Evolutionary conservation across 2,888 invertebrate species (phyloP).

Genomic region (Cerceris ruficornis): DNA sequence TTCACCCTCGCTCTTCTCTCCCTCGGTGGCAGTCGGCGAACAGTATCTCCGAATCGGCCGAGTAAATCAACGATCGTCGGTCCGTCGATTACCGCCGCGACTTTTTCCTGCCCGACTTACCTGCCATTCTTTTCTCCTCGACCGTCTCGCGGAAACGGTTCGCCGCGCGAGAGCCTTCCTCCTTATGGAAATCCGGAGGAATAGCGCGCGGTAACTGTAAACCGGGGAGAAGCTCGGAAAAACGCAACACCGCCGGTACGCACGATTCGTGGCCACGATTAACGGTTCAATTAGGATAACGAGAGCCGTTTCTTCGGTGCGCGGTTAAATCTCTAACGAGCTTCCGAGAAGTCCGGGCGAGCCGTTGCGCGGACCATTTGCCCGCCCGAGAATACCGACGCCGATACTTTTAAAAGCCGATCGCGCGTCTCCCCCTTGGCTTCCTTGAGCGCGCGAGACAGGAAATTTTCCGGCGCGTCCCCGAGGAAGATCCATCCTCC

Average conservation of each 20-base stretch:
- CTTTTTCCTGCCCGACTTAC: slow-evolving; percentile 44
- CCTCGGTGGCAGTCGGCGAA: slow-evolving; percentile 48
- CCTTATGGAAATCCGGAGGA: slow-evolving; percentile 38
- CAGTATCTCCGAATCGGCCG: slow-evolving; percentile 55
- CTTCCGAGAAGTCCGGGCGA: too few species aligned
- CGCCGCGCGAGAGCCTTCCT: slow-evolving; percentile 45
- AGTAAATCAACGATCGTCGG: slow-evolving; percentile 65
- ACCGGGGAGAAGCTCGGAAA: slow-evolving; percentile 1
- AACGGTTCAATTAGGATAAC: not conserved
- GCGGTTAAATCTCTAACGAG: not conserved
- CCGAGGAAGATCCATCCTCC: too few species aligned
- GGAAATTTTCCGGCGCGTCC: too few species aligned
- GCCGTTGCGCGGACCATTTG: too few species aligned
- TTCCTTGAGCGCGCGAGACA: too few species aligned
- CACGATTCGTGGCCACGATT: slow-evolving; percentile 26
- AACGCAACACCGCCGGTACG: slow-evolving; percentile 13
- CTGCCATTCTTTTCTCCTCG: slow-evolving; percentile 30
- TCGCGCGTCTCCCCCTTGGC: too few species aligned
- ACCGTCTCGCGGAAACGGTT: slow-evolving; percentile 37
- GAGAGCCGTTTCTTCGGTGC: not conserved
- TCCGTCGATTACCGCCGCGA: slow-evolving; percentile 46
- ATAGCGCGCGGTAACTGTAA: slow-evolving; percentile 44
- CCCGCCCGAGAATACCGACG: too few species aligned
- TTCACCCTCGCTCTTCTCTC: slow-evolving; percentile 17
- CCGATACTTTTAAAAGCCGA: too few species aligned